These are phyloP conservation scores for Poeciliopsis turrubarensis DNA, from an alignment of 2,113 vertebrate genomes.

Conservation along the genomic window DNA sequence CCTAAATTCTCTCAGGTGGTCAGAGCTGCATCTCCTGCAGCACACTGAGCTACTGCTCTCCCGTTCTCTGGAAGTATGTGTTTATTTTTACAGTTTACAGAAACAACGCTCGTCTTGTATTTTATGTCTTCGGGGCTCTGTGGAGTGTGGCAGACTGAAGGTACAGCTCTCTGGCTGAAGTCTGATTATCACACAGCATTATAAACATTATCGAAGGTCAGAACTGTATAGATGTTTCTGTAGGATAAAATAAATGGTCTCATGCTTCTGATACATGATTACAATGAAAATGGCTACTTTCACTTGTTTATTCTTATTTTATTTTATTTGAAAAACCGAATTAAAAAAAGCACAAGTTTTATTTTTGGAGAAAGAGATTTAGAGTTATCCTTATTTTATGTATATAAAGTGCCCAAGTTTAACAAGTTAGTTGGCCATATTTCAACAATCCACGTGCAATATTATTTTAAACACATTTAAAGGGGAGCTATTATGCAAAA, in stretches of 20 bases:
- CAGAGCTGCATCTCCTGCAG: constrained; percentile 31
- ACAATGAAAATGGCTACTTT: neutral
- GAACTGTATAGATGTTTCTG: constrained; percentile 39
- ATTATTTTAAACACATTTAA: neutral
- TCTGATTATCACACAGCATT: constrained; percentile 18
- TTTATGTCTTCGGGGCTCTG: constrained; percentile 51
- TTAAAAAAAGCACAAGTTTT: constrained; percentile 8
- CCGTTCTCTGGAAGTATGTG: constrained; percentile 33
- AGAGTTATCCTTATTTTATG: neutral
- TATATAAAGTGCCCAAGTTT: neutral
- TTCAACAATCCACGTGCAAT: neutral
- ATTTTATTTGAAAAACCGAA: neutral
- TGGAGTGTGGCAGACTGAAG: constrained; percentile 12
- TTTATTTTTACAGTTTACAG: constrained; percentile 28
- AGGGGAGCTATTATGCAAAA: too few relatives aligned
- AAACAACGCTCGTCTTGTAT: constrained; percentile 15
- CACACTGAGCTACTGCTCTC: constrained; percentile 44
- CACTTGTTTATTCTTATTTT: neutral
- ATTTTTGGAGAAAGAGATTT: constrained; percentile 1
- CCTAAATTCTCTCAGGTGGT: constrained; percentile 71
- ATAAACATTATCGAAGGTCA: constrained; percentile 29
- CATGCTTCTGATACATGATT: constrained; percentile 19
- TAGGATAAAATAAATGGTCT: constrained; percentile 35
- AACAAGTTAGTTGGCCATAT: neutral
- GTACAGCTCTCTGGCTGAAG: constrained; percentile 13